A percentile compares a stretch with the other conserved stretches of the same genome.
phyloP scores from a whole-genome alignment of 2,113 vertebrate genomes.

The Peucedramus taeniatus region DNA sequence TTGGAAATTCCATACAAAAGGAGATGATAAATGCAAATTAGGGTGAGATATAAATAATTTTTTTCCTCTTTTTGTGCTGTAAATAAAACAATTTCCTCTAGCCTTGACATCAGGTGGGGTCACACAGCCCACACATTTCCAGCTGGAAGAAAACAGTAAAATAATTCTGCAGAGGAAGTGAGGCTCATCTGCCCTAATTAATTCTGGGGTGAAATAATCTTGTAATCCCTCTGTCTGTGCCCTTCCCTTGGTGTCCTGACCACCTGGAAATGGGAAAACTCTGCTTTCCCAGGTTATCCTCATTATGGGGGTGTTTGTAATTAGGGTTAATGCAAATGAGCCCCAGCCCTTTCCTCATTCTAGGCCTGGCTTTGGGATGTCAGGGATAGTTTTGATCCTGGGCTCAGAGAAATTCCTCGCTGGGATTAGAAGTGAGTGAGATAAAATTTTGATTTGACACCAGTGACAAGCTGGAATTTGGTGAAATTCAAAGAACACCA shows the following conservation, averaged over 20 bases:
- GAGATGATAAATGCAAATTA: neutral
- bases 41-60: neutral
- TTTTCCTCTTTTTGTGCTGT: neutral
- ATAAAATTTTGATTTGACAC: neutral
- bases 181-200: accelerated
- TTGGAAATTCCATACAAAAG: neutral
- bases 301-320: neutral
- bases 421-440: neutral
- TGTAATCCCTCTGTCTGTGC: neutral
- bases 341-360: neutral
- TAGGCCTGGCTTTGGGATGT: neutral
- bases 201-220: neutral
- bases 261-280: neutral
- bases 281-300: neutral
- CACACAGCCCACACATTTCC: accelerated
- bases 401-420: neutral
- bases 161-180: neutral
- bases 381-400: neutral
- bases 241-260: neutral
- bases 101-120: neutral
- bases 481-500: slow-evolving; percentile 3
- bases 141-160: neutral
- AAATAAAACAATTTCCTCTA: neutral
- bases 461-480: neutral
- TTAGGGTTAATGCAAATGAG: neutral